Evolutionary conservation across 1,140 invertebrate species (phyloP).

Genomic region (Zaprionus inermis): DNA sequence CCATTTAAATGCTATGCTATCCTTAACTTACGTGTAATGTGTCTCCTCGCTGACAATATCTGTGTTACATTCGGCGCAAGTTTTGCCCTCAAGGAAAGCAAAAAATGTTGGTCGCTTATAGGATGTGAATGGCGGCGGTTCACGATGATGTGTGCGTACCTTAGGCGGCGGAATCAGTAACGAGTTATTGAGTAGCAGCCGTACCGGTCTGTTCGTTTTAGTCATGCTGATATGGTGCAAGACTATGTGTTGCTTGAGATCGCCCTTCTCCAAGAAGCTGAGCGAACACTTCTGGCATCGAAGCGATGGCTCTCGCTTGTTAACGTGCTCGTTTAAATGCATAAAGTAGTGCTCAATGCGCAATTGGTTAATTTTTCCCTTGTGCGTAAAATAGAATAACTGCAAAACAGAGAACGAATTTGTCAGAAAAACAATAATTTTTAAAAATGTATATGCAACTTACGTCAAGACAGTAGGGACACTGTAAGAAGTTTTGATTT

Average conservation of each 20-base stretch:
- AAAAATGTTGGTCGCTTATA: conserved; percentile 72
- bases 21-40: conserved; percentile 69
- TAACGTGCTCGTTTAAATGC: conserved; percentile 70
- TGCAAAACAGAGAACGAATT: conserved; percentile 13
- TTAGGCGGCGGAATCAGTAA: conserved; percentile 73
- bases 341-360: conserved; percentile 75
- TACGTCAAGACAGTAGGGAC: conserved; percentile 90
- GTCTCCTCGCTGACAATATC: conserved; percentile 73
- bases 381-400: conserved; percentile 76
- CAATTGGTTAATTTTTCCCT: conserved; percentile 60
- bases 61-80: conserved; percentile 77
- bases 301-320: conserved; percentile 60
- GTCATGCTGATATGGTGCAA: conserved; percentile 84
- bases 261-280: conserved; percentile 77
- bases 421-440: neutral
- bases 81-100: conserved; percentile 70
- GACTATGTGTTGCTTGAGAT: conserved; percentile 86
- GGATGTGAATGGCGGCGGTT: conserved; percentile 68
- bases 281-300: conserved; percentile 77
- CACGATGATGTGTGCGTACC: conserved; percentile 76
- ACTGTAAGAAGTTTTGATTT: conserved; percentile 87
- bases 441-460: conserved; percentile 8
- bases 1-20: neutral
- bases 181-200: conserved; percentile 71
- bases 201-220: conserved; percentile 67